phyloP scores from a whole-genome alignment of 1,140 invertebrate genomes.

The Zaprionus taronus region DNA sequence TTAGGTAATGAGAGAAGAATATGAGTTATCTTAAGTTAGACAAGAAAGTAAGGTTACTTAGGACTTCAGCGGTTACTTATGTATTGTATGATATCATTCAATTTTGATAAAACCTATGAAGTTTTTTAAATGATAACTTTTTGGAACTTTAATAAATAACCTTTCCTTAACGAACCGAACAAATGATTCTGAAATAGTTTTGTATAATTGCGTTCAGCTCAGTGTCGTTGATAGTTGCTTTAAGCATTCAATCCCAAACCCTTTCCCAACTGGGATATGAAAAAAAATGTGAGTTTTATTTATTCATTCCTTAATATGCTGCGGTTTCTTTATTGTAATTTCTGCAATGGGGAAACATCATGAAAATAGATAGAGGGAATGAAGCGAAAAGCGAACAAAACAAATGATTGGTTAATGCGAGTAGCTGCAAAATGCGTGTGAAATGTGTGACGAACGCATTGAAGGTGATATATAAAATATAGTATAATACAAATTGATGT shows the following conservation, averaged over 20 bases:
- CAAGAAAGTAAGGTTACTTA: too few relatives aligned
- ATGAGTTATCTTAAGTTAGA: too few relatives aligned
- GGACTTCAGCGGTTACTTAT: too few relatives aligned
- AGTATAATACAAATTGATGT: slow-evolving; percentile 5
- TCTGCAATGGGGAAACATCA: slow-evolving; percentile 52
- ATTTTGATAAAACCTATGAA: too few relatives aligned
- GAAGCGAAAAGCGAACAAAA: slow-evolving; percentile 67
- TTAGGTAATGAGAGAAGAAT: not conserved
- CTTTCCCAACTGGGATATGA: not conserved
- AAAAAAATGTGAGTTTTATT: slow-evolving; percentile 26
- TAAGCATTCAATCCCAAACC: not conserved
- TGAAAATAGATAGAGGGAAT: slow-evolving; percentile 57
- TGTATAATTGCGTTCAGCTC: too few relatives aligned
- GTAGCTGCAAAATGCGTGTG: slow-evolving; percentile 31
- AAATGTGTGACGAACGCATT: slow-evolving; percentile 20
- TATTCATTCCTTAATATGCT: slow-evolving; percentile 71
- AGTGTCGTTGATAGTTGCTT: too few relatives aligned
- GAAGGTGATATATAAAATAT: slow-evolving; percentile 11
- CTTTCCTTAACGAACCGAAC: too few relatives aligned
- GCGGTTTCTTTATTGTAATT: slow-evolving; percentile 69
- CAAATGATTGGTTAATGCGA: slow-evolving; percentile 65
- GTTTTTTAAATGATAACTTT: too few relatives aligned
- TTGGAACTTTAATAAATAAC: too few relatives aligned
- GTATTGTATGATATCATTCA: too few relatives aligned
- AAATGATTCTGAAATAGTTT: too few relatives aligned